phyloP scores from a whole-genome alignment of 2,113 vertebrate genomes.

The Orientallactaga bullata region DNA sequence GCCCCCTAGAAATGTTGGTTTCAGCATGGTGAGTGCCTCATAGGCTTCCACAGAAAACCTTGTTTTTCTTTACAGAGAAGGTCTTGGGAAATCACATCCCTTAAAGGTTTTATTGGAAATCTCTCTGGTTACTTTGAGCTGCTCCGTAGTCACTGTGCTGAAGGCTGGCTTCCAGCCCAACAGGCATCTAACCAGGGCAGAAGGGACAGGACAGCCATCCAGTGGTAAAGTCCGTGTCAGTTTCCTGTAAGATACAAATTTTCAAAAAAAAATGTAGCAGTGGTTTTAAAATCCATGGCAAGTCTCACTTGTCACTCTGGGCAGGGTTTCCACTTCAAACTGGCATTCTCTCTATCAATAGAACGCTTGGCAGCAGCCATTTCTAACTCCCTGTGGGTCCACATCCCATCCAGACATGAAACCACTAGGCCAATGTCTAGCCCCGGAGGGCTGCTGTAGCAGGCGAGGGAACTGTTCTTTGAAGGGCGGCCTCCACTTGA shows the following conservation, averaged over 20 bases:
- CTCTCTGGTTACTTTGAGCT: neutral
- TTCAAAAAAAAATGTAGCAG: neutral
- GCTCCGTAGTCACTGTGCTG: neutral
- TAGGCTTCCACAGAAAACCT: neutral
- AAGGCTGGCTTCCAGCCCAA: constrained; percentile 52
- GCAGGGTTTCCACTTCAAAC: constrained; percentile 57
- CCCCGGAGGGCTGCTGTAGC: neutral
- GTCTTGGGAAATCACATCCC: neutral
- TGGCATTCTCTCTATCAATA: constrained; percentile 44
- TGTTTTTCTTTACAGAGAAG: neutral
- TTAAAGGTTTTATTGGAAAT: neutral
- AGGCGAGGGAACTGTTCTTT: constrained; percentile 48
- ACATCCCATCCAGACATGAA: constrained; percentile 59
- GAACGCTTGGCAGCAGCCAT: constrained; percentile 69
- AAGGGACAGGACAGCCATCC: constrained; percentile 32
- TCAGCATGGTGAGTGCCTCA: neutral
- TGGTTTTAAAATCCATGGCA: constrained; percentile 50
- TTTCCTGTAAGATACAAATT: constrained; percentile 35
- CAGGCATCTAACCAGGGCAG: constrained; percentile 49
- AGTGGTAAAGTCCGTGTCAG: constrained; percentile 40
- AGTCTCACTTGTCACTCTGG: constrained; percentile 46
- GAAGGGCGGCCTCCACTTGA: constrained; percentile 56
- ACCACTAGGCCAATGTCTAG: constrained; percentile 53
- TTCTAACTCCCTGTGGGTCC: constrained; percentile 51
- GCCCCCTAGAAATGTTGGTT: neutral